Evolutionary conservation across 2,797 vertebrate genomes (phyloP).

Genomic region (Hozukius guyotensis): DNA sequence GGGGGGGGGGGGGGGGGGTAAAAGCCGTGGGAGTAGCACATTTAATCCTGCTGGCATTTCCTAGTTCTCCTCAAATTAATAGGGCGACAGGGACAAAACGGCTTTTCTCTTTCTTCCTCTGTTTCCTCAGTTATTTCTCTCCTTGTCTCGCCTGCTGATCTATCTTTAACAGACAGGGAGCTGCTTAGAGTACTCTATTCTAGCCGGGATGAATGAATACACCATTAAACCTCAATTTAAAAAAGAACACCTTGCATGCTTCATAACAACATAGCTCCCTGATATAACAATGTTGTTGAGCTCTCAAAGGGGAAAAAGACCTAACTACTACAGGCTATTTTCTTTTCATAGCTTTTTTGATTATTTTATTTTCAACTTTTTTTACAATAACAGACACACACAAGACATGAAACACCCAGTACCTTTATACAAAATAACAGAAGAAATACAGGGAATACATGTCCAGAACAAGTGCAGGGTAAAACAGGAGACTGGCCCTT

Average conservation of each 20-base stretch:
- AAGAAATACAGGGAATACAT: too few relatives aligned
- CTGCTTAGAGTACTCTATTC: conserved; percentile 54
- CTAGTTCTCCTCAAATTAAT: conserved; percentile 84
- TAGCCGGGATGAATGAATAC: conserved; percentile 29
- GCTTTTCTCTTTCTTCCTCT: conserved; percentile 69
- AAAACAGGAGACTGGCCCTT: too few relatives aligned
- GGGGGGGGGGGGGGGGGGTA: not conserved
- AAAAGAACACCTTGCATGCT: conserved; percentile 34
- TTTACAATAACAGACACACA: too few relatives aligned
- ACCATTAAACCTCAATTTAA: conserved; percentile 45
- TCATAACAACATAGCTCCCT: conserved; percentile 13
- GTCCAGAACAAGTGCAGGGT: too few relatives aligned
- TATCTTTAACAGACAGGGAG: conserved; percentile 62
- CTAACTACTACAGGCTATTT: not conserved
- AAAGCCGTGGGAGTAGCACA: conserved; percentile 76
- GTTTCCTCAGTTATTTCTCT: conserved; percentile 57
- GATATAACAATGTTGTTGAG: conserved; percentile 6
- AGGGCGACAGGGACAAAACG: conserved; percentile 79
- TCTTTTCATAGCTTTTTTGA: not conserved
- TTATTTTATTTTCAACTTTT: too few relatives aligned
- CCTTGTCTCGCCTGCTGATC: conserved; percentile 64
- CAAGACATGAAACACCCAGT: too few relatives aligned
- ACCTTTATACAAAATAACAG: too few relatives aligned
- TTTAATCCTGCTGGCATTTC: conserved; percentile 84
- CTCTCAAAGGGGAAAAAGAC: conserved; percentile 9